Conservation (phyloP, 2,888 invertebrate species). For the Eupithecia abbreviata region DNA sequence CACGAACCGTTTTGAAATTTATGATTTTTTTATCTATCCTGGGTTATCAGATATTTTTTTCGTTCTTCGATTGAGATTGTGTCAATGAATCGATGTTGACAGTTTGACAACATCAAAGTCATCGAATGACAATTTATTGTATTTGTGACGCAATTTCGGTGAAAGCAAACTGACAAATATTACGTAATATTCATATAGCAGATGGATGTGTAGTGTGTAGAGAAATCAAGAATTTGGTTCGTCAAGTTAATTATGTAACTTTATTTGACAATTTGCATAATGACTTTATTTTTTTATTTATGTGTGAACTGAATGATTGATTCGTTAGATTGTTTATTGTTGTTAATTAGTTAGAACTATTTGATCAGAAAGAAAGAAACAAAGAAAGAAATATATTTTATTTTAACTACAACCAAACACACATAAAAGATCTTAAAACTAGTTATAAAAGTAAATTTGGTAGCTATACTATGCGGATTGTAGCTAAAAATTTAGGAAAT, state of each 20-base stretch:
- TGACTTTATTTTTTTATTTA: not conserved
- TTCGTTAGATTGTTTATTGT: not conserved
- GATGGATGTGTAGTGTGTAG: constrained; percentile 36
- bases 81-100: constrained; percentile 3
- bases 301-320: constrained; percentile 3
- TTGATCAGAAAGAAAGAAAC: too few species aligned
- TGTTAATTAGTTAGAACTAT: not conserved
- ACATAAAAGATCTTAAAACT: too few species aligned
- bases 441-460: too few species aligned
- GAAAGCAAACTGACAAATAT: constrained; percentile 4
- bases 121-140: constrained; percentile 3
- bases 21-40: not conserved
- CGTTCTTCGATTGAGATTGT: too few species aligned
- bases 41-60: too few species aligned
- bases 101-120: constrained; percentile 6
- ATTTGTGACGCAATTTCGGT: constrained; percentile 4
- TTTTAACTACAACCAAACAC: too few species aligned
- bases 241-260: constrained; percentile 28
- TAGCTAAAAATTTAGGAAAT: too few species aligned
- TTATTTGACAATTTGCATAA: constrained; percentile 8
- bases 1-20: not conserved
- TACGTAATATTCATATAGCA: constrained; percentile 23
- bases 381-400: too few species aligned
- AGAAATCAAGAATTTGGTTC: constrained; percentile 28
- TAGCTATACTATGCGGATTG: too few species aligned